Evolutionary conservation across 2,113 vertebrate species (phyloP).

Genomic region (Anolis sagrei): DNA sequence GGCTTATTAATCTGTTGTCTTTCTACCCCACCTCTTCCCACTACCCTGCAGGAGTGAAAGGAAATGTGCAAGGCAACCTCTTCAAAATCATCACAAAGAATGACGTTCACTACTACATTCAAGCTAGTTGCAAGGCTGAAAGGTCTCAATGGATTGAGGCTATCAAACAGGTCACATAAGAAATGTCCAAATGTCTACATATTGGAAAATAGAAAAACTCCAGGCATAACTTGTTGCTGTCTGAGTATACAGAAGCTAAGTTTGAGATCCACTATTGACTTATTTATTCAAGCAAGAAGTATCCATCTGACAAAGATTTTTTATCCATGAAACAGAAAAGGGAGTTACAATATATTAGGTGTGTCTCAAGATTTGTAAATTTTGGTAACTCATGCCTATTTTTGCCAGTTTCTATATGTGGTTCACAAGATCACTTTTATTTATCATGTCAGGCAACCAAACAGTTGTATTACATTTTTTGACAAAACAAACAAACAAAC

Average conservation of each 20-base stretch:
- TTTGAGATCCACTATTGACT: conserved; percentile 32
- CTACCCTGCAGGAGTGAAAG: conserved; percentile 86
- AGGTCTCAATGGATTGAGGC: conserved; percentile 92
- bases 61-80: conserved; percentile 94
- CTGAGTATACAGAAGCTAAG: conserved; percentile 19
- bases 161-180: conserved; percentile 84
- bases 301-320: conserved; percentile 45
- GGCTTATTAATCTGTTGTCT: background rate
- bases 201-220: background rate
- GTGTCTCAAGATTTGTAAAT: background rate
- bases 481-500: too few relatives aligned
- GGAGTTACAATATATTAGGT: background rate
- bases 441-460: too few relatives aligned
- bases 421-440: too few relatives aligned
- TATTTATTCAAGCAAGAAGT: conserved; percentile 24
- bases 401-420: background rate
- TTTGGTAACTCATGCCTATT: background rate
- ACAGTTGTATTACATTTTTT: too few relatives aligned
- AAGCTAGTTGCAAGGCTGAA: conserved; percentile 89
- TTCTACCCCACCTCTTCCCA: background rate
- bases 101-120: conserved; percentile 91
- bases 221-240: conserved; percentile 27
- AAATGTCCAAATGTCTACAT: conserved; percentile 16
- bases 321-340: conserved; percentile 49
- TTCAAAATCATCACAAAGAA: conserved; percentile 96